A percentile compares a stretch with the other conserved stretches of the same genome.
Conservation (phyloP, 2,888 invertebrate genomes). For the Julus scandinavius region DNA sequence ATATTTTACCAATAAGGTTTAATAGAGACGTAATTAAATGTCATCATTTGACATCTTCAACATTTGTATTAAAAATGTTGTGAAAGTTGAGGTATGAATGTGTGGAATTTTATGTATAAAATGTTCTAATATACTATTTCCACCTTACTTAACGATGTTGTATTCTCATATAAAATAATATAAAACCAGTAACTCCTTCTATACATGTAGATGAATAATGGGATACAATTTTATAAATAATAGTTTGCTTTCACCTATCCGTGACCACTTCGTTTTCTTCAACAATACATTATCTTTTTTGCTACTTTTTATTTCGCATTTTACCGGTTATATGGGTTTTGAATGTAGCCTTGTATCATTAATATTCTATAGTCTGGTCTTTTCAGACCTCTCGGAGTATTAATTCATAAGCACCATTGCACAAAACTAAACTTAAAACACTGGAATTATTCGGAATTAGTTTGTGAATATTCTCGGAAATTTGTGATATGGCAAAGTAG, state of each 20-base stretch:
- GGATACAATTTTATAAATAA: not conserved
- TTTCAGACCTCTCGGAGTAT: not conserved
- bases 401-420: too few species aligned
- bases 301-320: not conserved
- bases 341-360: not conserved
- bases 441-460: not conserved
- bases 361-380: not conserved
- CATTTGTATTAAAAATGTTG: not conserved
- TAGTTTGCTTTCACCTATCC: not conserved
- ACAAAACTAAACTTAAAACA: too few species aligned
- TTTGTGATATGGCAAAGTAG: too few species aligned
- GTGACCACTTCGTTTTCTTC: slow-evolving; percentile 13
- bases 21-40: not conserved
- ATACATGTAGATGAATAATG: not conserved
- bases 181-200: not conserved
- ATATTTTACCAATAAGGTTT: too few species aligned
- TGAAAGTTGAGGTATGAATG: too few species aligned
- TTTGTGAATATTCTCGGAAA: not conserved
- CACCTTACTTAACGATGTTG: not conserved
- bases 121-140: not conserved
- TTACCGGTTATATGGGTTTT: slow-evolving; percentile 13
- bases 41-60: not conserved
- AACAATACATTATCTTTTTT: not conserved
- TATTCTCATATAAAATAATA: not conserved
- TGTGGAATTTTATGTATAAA: not conserved